Base-by-base conservation (phyloP, 2,797 vertebrate genomes). In the Fundulus diaphanus region DNA sequence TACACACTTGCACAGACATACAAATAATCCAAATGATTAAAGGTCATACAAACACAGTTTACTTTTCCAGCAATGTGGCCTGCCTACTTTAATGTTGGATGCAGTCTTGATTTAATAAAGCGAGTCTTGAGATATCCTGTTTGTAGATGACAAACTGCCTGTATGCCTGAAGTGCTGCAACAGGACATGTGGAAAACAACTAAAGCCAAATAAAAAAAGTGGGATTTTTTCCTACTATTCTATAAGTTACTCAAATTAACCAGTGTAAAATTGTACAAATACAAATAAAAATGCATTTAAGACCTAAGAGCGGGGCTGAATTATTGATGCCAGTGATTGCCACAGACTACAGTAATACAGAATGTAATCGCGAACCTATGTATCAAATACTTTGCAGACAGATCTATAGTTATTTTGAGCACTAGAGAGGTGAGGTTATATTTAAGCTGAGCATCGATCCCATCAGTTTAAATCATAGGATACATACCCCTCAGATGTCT, bases 361-460 rank as follows among this genome's bases (percentile, higher is more conserved):
- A 31, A 73, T 27, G 42, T 54, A 1, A 16, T 1, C 35, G 22
- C 35, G 22, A 29, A 74, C 22, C 3, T 56, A 46, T 31, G 29
- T 27, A 74, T 37, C 5, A 29, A 46, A 2, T 3, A 33, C 12
- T 40, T 46, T 71, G 7, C 37, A 49, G 7, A 65, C 27, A 66
- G 37, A 40, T 59, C 18, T 40, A 31, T 42, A 40, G 44, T 15
- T 18, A 31, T 56, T 72, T 63, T 57, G 54, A 68, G 42, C 48
- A 31, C 16, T 59, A 49, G 3, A 70, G 12, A 71, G 16, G 31
- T 0, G 12, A 63, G 33, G 33, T 5, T 68, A 22, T 27, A 75
- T 66, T 66, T 79, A 78, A 61, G 20, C 49, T 52, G 4, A 56
- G 54, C 72, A 81, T 68, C 46, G 48, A 70, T 35, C 24, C 24